These are phyloP conservation scores for Gymnogyps californianus DNA, from an alignment of 2,113 vertebrate genomes.

Conservation along the genomic window DNA sequence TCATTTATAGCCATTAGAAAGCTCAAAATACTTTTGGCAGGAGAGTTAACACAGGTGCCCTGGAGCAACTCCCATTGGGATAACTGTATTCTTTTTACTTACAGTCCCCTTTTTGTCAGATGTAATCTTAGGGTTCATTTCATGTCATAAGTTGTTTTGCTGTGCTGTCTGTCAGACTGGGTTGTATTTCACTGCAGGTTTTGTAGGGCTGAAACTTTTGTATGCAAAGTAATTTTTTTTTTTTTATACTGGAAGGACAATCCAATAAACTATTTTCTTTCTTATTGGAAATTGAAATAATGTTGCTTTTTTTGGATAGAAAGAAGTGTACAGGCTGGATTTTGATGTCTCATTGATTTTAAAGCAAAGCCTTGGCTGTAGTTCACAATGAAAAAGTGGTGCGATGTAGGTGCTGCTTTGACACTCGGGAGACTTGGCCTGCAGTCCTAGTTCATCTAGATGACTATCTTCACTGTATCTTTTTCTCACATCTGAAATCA, in stretches of 20 bases:
- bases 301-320: neutral
- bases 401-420: neutral
- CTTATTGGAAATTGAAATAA: constrained; percentile 16
- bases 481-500: neutral
- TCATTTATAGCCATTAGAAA: neutral
- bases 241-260: neutral
- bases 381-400: neutral
- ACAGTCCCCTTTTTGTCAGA: neutral
- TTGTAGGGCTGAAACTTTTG: neutral
- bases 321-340: neutral
- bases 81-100: constrained; percentile 10
- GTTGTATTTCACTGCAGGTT: neutral
- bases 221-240: neutral
- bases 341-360: constrained; percentile 8
- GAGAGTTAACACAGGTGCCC: constrained; percentile 21
- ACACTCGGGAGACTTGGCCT: neutral
- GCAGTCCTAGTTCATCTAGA: neutral
- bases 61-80: neutral
- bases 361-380: neutral
- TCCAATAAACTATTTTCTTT: constrained; percentile 31
- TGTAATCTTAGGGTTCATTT: neutral
- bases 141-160: neutral
- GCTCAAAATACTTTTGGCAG: constrained; percentile 37
- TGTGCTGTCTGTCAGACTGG: neutral
- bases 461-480: neutral